Base-by-base conservation (phyloP, 2,888 invertebrate species). In the Drosophila seclusa region DNA sequence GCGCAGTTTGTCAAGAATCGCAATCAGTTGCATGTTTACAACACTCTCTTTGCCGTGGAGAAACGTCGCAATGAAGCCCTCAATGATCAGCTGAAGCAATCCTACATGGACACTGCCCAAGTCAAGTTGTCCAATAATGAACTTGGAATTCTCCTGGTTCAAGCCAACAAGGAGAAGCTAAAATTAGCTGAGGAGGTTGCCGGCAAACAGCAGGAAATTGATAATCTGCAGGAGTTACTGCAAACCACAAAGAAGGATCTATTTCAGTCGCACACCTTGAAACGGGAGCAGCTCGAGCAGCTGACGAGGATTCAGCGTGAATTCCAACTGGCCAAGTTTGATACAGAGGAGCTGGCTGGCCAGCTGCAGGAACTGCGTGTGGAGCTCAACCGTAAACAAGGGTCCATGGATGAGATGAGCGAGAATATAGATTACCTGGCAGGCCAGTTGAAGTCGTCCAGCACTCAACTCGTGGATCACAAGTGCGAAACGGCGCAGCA, bases 11-110 rank as follows among this genome's bases (percentile, higher is more conserved):
- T 90, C 0, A 92, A 92, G 67, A 80, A 81, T 4, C 92, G 91
- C 68, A 93, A 91, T 65, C 92, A 93, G 62, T 69, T 93, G 64
- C 92, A 93, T 60, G 91, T 92, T 4, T 87, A 90, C 24, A 92
- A 91, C 34, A 87, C 91, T 0, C 83, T 93, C 0, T 93, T 92
- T 38, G 89, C 90, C 1, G 89, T 91, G 32, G 92, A 93, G 66
- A 91, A 92, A 59, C 92, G 91, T 49, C 91, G 89, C 34, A 92
- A 92, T 54, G 91, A 91, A 16, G 88, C 91, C 0, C 68, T 93
- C 0, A 92, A 82, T 40, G 79, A 76, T 4, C 90, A 91, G 38
- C 64, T 92, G 0, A 86, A 84, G 40, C 83, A 79, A 7, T 82
- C 87, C 0, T 66, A 86, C 13, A 89, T 91, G 2, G 90, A 92